phyloP scores from a whole-genome alignment of 1,140 invertebrate genomes.

The Magallana angulata region DNA sequence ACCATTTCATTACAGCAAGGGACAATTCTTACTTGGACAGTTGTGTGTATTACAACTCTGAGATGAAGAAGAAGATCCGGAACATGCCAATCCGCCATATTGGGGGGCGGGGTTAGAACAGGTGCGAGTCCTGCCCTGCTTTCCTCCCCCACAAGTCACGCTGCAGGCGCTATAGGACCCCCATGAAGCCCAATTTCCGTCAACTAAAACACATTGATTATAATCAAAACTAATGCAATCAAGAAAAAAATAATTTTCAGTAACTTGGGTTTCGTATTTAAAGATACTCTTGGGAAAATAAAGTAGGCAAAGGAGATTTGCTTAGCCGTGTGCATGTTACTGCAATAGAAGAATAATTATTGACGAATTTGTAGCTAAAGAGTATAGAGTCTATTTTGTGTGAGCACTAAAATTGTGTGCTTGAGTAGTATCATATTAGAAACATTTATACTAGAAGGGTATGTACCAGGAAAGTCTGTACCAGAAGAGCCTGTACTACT shows the following conservation, averaged over 20 bases:
- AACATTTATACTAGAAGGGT: too few relatives aligned
- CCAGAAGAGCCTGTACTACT: too few relatives aligned
- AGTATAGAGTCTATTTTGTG: too few relatives aligned
- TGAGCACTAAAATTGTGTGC: too few relatives aligned
- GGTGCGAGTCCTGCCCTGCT: slow-evolving; percentile 16
- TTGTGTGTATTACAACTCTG: neutral
- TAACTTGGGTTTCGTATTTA: neutral
- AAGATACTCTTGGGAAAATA: too few relatives aligned
- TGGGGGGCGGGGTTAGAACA: slow-evolving; percentile 40
- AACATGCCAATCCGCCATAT: slow-evolving; percentile 22
- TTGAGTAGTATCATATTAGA: too few relatives aligned
- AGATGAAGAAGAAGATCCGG: neutral
- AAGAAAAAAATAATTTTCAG: neutral
- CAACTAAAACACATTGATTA: neutral
- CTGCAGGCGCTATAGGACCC: slow-evolving; percentile 16
- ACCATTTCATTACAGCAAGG: neutral
- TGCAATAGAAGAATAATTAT: too few relatives aligned
- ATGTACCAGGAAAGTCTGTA: too few relatives aligned
- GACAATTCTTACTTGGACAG: slow-evolving; percentile 32
- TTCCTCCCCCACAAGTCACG: slow-evolving; percentile 30
- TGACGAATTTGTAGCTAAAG: neutral
- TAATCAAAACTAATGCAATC: neutral
- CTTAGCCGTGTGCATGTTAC: too few relatives aligned
- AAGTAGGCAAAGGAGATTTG: too few relatives aligned
- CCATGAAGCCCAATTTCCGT: slow-evolving; percentile 21